Evolutionary conservation across 1,140 invertebrate genomes (phyloP).

Genomic region (Phymastichus coffea): DNA sequence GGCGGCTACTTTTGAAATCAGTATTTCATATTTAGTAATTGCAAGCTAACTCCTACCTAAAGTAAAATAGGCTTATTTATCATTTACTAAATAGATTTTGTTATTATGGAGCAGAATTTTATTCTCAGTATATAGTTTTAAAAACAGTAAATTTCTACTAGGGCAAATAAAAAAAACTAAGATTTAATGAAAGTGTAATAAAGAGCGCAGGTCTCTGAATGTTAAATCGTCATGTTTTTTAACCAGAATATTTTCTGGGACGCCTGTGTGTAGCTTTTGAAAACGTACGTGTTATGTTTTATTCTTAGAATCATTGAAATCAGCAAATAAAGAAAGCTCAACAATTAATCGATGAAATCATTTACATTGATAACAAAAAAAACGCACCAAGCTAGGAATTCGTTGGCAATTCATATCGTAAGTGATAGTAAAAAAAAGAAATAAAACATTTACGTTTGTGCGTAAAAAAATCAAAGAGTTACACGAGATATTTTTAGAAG

Average conservation of each 20-base stretch:
- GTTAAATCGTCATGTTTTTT: neutral
- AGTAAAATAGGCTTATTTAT: neutral
- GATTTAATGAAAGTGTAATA: slow-evolving; percentile 9
- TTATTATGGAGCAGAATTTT: too few relatives aligned
- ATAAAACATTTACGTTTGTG: too few relatives aligned
- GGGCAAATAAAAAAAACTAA: neutral
- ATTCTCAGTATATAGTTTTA: too few relatives aligned
- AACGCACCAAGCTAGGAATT: neutral
- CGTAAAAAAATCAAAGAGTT: neutral
- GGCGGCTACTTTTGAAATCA: neutral
- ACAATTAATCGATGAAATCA: slow-evolving; percentile 25
- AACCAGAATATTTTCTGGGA: neutral
- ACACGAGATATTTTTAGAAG: slow-evolving; percentile 12
- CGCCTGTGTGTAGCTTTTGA: neutral
- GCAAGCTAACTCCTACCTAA: too few relatives aligned
- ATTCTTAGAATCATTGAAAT: neutral
- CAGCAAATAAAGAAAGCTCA: slow-evolving; percentile 1
- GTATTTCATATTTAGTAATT: neutral
- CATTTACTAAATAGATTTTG: neutral
- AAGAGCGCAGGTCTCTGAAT: neutral
- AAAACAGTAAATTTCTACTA: slow-evolving; percentile 8
- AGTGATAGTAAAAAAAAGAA: too few relatives aligned
- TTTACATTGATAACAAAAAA: slow-evolving; percentile 17
- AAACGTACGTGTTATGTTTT: slow-evolving; percentile 21
- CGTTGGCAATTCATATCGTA: slow-evolving; percentile 12